phyloP scores from a whole-genome alignment of 2,797 vertebrate species.

The Tympanoctomys barrerae region DNA sequence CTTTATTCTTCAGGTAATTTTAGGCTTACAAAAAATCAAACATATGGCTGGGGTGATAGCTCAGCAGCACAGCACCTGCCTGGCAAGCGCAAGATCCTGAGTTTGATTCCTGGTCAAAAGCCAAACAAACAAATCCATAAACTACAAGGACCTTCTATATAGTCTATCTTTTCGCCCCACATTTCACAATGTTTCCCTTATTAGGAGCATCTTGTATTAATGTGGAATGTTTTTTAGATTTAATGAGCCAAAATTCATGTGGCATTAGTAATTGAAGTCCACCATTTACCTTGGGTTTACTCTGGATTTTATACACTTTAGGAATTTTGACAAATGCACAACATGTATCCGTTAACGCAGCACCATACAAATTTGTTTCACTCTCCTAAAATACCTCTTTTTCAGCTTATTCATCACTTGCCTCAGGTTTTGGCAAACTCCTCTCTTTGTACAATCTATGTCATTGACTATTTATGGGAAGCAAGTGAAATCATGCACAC shows the following conservation, averaged over 20 bases:
- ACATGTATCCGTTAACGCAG: background rate
- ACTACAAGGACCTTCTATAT: background rate
- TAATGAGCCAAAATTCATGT: background rate
- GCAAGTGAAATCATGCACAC: background rate
- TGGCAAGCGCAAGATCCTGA: no score
- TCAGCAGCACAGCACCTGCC: no score
- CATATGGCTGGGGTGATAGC: background rate
- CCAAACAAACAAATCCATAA: background rate
- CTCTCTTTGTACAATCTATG: background rate
- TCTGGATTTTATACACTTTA: background rate
- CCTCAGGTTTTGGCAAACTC: background rate
- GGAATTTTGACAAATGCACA: background rate
- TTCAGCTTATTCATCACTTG: background rate
- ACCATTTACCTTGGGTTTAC: background rate
- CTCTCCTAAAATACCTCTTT: background rate
- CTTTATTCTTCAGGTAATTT: background rate
- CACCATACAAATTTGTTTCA: background rate
- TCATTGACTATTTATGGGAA: background rate
- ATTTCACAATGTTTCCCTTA: background rate
- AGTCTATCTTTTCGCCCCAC: background rate
- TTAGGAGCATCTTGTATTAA: background rate
- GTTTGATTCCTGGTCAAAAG: no score
- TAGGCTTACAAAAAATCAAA: background rate
- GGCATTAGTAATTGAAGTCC: background rate
- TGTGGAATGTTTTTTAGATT: background rate